phyloP scores from a whole-genome alignment of 2,113 vertebrate species.

The Glaucidium brasilianum region DNA sequence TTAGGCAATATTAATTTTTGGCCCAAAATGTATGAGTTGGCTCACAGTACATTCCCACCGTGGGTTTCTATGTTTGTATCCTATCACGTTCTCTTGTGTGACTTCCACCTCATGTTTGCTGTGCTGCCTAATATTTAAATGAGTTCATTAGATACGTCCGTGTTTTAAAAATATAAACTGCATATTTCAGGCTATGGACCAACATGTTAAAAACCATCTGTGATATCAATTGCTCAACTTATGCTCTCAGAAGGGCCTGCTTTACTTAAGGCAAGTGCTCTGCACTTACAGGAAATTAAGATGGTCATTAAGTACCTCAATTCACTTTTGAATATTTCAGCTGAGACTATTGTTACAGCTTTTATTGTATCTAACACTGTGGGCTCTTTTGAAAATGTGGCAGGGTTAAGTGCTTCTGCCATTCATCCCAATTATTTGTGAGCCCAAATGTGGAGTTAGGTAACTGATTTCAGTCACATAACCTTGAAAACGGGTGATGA shows the following conservation, averaged over 20 bases:
- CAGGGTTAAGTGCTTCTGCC: background rate
- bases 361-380: background rate
- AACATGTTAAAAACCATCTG: conserved; percentile 59
- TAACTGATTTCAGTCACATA: background rate
- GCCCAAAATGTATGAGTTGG: background rate
- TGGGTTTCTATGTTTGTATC: background rate
- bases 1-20: background rate
- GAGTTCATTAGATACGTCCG: background rate
- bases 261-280: background rate
- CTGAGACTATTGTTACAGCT: background rate
- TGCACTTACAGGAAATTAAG: background rate
- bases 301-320: background rate
- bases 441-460: background rate
- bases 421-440: background rate
- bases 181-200: conserved; percentile 49
- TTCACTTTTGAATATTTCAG: background rate
- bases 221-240: conserved; percentile 43
- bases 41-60: background rate
- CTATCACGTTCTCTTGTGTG: background rate
- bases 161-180: conserved; percentile 45
- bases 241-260: background rate
- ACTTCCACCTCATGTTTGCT: background rate
- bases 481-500: background rate
- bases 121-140: conserved; percentile 6
- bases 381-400: background rate